Base-by-base conservation (phyloP, 1,140 invertebrate genomes). In the Pristionchus pacificus region DNA sequence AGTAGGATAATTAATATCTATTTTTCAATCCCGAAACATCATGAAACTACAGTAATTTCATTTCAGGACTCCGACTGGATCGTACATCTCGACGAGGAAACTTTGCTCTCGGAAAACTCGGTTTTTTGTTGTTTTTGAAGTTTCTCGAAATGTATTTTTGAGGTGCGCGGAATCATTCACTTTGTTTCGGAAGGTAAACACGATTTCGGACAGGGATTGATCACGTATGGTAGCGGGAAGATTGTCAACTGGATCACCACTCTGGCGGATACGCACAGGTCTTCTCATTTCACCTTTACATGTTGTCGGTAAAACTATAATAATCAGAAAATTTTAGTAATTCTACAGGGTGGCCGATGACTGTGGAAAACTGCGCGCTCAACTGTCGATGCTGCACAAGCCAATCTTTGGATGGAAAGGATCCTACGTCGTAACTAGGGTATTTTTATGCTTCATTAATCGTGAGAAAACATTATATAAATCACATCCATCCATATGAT, bases 1-100 rank as follows among this genome's bases (percentile, higher is more conserved):
- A 13, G 33, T 63, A 68, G 24, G 31, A 67, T 24, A n/a, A 67
- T 67, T 59, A n/a, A 24, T 24, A 63, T 62, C 24, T 64, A 1
- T 63, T 63, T 55, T n/a, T n/a, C n/a, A n/a, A n/a, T n/a, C n/a
- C n/a, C n/a, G n/a, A n/a, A n/a, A n/a, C n/a, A n/a, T n/a, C n/a
- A n/a, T n/a, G n/a, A n/a, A n/a, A n/a, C n/a, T n/a, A n/a, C n/a
- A n/a, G n/a, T n/a, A n/a, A n/a, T 49, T n/a, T 92, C 75, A n/a
- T n/a, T n/a, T n/a, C 84, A 96, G 15, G 93, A 95, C 79, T 90
- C 89, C 74, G 95, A 97, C 84, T 98, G 93, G 93, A 92, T 98
- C 79, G 93, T 98, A 1, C 95, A 98, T 86, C 86, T 98, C n/a
- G 95, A 98, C 84, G 95, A 98, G 86, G 95, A 98, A 85, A 97